These are phyloP conservation scores for Hydriomena furcata DNA, from an alignment of 2,888 invertebrate genomes.

Conservation along the genomic window DNA sequence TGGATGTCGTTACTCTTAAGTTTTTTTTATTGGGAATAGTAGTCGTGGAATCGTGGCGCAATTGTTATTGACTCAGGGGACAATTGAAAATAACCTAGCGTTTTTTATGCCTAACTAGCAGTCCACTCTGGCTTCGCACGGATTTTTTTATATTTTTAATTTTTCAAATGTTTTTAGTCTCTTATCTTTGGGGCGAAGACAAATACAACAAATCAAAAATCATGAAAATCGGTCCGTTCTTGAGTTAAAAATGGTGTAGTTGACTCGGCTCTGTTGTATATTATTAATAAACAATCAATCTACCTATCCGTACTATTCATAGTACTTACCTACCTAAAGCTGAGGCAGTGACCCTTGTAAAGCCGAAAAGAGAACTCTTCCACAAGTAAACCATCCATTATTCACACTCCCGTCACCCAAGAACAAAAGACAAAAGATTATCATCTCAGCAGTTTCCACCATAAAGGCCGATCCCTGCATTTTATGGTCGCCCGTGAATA, in stretches of 20 bases:
- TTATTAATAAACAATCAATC: no score
- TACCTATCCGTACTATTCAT: no score
- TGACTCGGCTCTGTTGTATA: no score
- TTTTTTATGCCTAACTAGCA: no score
- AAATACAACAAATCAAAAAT: no score
- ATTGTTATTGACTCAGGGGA: conserved; percentile 23
- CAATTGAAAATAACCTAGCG: neutral
- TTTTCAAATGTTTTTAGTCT: no score
- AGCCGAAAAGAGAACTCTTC: conserved; percentile 11
- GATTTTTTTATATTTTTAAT: no score
- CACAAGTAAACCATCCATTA: conserved; percentile 39
- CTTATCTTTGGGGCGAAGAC: no score
- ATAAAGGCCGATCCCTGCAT: conserved; percentile 48
- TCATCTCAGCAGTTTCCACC: conserved; percentile 49
- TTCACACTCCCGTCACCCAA: conserved; percentile 40
- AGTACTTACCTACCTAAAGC: neutral
- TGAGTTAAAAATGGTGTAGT: no score
- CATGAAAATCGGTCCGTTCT: no score
- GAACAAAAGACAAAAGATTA: conserved; percentile 48
- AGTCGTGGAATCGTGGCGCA: neutral
- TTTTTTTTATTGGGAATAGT: conserved; percentile 25
- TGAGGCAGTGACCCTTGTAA: conserved; percentile 3
- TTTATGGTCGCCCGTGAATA: conserved; percentile 46
- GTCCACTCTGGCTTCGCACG: no score
- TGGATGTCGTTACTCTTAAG: conserved; percentile 26